Base-by-base conservation (phyloP, 2,888 invertebrate genomes). In the Beris morrisii region DNA sequence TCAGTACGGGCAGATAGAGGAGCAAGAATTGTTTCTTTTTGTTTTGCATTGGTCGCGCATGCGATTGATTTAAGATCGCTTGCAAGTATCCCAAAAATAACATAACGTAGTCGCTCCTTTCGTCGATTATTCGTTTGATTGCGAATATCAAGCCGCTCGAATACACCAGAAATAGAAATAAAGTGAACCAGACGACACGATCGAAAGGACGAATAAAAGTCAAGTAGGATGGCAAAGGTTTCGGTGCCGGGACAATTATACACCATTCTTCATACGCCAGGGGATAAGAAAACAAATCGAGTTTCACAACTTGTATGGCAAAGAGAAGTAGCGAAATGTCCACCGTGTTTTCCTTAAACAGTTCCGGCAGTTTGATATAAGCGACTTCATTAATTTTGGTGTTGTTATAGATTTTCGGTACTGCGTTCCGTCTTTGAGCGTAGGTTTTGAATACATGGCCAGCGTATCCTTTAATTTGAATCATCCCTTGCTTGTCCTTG, bases 221-320 rank as follows among this genome's bases (percentile, higher is more conserved):
- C 55, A 64, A 22, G 28, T 54, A 55, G 4, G 12, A 2, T 12
- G 64, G 45, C 2, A 54, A n/a, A 28, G 22, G 15, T 7, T 43
- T 45, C 3, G 64, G 45, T 6, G 53, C 64, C 13, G 64, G 64
- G n/a, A 54, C 64, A 30, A 64, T 3, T 4, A 44, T 54, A n/a
- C 64, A 64, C 64, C 64, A 64, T 45, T 15, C 22, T 4, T 46
- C 13, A 28, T 12, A 12, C n/a, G n/a, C n/a, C n/a, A n/a, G n/a
- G n/a, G n/a, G n/a, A n/a, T n/a, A n/a, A n/a, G n/a, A n/a, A n/a
- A n/a, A n/a, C n/a, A n/a, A n/a, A n/a, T n/a, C n/a, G n/a, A n/a
- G n/a, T n/a, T n/a, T n/a, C n/a, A n/a, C n/a, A 3, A n/a, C n/a
- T 9, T 4, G 12, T n/a, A 12, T 28, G 12, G 31, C 3, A 9